Evolutionary conservation across 1,140 invertebrate genomes (phyloP).

Genomic region (Littorina saxatilis): DNA sequence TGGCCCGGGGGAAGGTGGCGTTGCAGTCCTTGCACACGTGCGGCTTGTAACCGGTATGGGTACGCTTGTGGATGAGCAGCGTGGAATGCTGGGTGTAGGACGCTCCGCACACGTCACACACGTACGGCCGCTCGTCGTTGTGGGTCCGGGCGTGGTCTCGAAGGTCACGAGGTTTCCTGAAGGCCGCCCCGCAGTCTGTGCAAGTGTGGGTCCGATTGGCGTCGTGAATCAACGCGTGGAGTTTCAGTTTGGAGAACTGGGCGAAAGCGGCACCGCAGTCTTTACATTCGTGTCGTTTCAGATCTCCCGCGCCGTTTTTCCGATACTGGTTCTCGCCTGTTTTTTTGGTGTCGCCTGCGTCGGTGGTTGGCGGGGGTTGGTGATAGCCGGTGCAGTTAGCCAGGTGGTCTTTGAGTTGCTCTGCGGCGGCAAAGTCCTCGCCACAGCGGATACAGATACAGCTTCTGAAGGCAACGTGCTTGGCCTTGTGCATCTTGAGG

Average conservation of each 20-base stretch:
- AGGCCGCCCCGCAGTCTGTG: conserved; percentile 84
- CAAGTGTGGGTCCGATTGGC: not conserved
- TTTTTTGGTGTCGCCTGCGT: not conserved
- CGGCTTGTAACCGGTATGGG: conserved; percentile 41
- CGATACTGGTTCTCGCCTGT: not conserved
- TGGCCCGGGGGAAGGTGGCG: conserved; percentile 29
- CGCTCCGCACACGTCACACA: conserved; percentile 88
- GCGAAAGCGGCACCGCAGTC: conserved; percentile 19
- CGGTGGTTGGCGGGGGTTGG: not conserved
- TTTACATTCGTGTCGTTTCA: conserved; percentile 11
- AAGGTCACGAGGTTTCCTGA: conserved; percentile 79
- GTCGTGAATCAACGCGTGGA: not conserved
- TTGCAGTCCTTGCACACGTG: conserved; percentile 35
- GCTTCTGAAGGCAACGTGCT: not conserved
- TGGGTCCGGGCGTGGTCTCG: conserved; percentile 39
- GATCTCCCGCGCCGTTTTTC: not conserved
- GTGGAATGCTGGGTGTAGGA: conserved; percentile 27
- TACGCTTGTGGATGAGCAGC: conserved; percentile 41
- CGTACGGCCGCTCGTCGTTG: conserved; percentile 93
- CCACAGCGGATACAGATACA: conserved; percentile 13
- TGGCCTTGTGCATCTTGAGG: conserved; percentile 28
- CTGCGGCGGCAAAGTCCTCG: not conserved
- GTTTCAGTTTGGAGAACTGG: not conserved
- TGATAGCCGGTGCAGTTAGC: not conserved
- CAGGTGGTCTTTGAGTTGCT: conserved; percentile 24